A percentile compares a stretch with the other conserved stretches of the same genome.
Evolutionary conservation across 2,888 invertebrate species (phyloP).

Genomic region (Temnothorax ravouxi): DNA sequence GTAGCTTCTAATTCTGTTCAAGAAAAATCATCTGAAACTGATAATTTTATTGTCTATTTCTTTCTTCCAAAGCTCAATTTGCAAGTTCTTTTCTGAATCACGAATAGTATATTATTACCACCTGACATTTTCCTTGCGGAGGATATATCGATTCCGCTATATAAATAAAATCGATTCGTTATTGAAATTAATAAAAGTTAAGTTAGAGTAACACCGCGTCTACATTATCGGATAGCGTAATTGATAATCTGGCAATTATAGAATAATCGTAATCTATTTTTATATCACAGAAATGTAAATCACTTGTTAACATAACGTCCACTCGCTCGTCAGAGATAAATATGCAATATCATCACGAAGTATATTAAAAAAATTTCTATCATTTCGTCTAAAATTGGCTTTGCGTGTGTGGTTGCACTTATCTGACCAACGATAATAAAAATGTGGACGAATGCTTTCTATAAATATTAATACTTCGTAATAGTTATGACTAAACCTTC

Average conservation of each 20-base stretch:
- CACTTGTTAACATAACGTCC: neutral
- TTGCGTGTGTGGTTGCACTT: neutral
- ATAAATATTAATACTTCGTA: conserved; percentile 45
- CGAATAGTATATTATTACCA: neutral
- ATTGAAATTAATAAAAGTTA: conserved; percentile 10
- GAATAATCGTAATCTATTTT: conserved; percentile 21
- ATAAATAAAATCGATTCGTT: neutral
- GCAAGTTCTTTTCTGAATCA: neutral
- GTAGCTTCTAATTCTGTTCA: neutral
- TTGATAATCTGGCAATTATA: neutral
- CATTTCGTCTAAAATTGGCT: neutral
- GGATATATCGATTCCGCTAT: neutral
- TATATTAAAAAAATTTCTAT: neutral
- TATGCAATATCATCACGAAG: neutral
- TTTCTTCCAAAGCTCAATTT: neutral
- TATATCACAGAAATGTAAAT: conserved; percentile 52
- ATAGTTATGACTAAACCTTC: neutral
- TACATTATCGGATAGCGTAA: neutral
- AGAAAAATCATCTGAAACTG: neutral
- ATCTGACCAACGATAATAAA: neutral
- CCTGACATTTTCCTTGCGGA: neutral
- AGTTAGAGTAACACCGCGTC: neutral
- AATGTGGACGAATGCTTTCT: neutral
- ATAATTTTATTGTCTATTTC: neutral
- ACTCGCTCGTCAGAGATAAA: neutral